Percentiles rank a stretch among this genome's conserved stretches.
Evolutionary conservation across 2,888 invertebrate species (phyloP).

Genomic region (Lithophane socia): DNA sequence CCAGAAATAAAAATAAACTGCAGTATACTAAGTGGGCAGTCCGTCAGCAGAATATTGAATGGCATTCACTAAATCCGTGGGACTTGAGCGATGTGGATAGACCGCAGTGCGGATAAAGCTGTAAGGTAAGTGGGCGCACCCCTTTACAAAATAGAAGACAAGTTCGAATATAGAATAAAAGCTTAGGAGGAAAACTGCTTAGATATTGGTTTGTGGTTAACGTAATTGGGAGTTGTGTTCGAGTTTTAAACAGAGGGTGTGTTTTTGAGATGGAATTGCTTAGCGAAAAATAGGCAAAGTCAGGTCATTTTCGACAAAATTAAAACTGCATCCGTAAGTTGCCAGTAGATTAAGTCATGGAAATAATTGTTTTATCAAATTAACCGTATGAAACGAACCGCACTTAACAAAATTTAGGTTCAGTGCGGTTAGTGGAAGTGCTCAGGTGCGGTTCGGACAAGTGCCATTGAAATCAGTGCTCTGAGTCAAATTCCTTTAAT

Average conservation of each 20-base stretch:
- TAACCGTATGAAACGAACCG: not conserved
- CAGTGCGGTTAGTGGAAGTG: too few relatives aligned
- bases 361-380: not conserved
- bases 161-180: constrained; percentile 44
- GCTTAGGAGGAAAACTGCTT: constrained; percentile 17
- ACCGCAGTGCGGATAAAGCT: constrained; percentile 70
- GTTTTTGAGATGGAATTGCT: not conserved
- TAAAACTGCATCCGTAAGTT: not conserved
- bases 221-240: not conserved
- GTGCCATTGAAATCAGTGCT: too few relatives aligned
- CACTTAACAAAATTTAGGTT: too few relatives aligned
- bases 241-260: not conserved
- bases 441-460: too few relatives aligned
- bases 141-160: constrained; percentile 39
- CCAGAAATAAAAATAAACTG: constrained; percentile 45
- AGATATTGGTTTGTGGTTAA: not conserved
- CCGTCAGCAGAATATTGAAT: constrained; percentile 58
- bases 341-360: too few relatives aligned
- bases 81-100: constrained; percentile 65
- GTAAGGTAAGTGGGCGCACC: constrained; percentile 60
- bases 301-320: not conserved
- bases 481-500: too few relatives aligned
- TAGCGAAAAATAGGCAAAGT: not conserved
- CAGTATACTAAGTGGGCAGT: constrained; percentile 49
- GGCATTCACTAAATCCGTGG: constrained; percentile 53